phyloP scores from a whole-genome alignment of 1,140 invertebrate genomes.

The Coelopa frigida region DNA sequence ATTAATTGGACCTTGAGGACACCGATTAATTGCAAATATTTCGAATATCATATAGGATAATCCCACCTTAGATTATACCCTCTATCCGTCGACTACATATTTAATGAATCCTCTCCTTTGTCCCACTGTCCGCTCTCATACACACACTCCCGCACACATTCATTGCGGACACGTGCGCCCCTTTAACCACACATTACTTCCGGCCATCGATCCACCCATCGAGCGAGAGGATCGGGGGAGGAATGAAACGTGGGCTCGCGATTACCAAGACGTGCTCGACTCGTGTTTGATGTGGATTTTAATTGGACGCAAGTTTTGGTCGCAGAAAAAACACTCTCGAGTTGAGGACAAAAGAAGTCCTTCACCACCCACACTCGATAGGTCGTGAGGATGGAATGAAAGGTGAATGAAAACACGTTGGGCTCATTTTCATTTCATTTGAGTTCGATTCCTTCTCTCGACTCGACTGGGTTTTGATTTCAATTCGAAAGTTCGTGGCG shows the following conservation, averaged over 20 bases:
- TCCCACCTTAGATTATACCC: too few species aligned
- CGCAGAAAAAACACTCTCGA: background rate
- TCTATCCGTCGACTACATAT: too few species aligned
- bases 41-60: too few species aligned
- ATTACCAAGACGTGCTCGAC: conserved; percentile 30
- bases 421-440: conserved; percentile 27
- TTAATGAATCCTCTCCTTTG: background rate
- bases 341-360: background rate
- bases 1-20: too few species aligned
- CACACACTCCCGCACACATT: conserved; percentile 5
- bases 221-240: too few species aligned
- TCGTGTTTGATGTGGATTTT: conserved; percentile 45
- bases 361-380: background rate
- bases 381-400: conserved; percentile 12
- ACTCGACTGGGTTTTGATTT: too few species aligned
- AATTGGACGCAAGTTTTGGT: conserved; percentile 43
- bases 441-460: too few species aligned
- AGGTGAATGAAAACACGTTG: conserved; percentile 35
- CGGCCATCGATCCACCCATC: too few species aligned
- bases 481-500: background rate
- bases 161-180: background rate
- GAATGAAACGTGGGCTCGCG: background rate
- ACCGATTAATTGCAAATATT: too few species aligned
- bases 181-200: too few species aligned
- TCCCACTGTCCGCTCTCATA: background rate